These are phyloP conservation scores for Mamestra configurata DNA, from an alignment of 1,140 invertebrate genomes.

Conservation along the genomic window DNA sequence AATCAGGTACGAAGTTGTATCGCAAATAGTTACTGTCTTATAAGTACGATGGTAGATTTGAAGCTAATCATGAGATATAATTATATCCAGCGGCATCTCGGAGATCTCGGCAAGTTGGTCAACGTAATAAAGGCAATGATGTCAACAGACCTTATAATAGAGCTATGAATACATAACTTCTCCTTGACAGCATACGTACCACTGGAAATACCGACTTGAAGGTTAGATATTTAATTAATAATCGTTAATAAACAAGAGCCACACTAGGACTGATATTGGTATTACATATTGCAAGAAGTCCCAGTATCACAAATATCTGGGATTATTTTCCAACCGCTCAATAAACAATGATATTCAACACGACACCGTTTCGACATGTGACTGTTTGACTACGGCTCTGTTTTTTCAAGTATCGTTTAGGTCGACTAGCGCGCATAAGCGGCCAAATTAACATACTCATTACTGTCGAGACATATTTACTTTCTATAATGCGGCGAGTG, in stretches of 20 bases:
- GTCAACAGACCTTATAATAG: slow-evolving; percentile 43
- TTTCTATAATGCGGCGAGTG: slow-evolving; percentile 56
- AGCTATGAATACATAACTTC: slow-evolving; percentile 37
- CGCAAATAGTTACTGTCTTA: neutral
- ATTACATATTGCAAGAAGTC: neutral
- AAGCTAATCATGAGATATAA: neutral
- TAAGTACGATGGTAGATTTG: neutral
- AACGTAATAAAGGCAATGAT: slow-evolving; percentile 40
- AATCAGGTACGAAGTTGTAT: neutral
- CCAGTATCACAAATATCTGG: neutral
- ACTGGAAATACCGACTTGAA: slow-evolving; percentile 1
- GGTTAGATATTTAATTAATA: no score
- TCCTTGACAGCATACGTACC: slow-evolving; percentile 22
- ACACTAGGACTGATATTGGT: neutral
- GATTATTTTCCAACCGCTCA: neutral
- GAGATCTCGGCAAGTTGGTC: neutral
- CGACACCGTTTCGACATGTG: slow-evolving; percentile 11
- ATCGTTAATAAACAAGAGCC: no score
- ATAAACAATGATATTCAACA: slow-evolving; percentile 14
- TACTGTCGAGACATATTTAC: slow-evolving; percentile 58
- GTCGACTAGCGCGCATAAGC: slow-evolving; percentile 19
- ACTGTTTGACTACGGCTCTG: slow-evolving; percentile 24
- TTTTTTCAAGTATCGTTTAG: slow-evolving; percentile 47
- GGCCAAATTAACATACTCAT: slow-evolving; percentile 59
- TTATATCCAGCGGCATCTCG: slow-evolving; percentile 6